phyloP scores from a whole-genome alignment of 2,888 invertebrate genomes.

The Cryptocephalus moraei region DNA sequence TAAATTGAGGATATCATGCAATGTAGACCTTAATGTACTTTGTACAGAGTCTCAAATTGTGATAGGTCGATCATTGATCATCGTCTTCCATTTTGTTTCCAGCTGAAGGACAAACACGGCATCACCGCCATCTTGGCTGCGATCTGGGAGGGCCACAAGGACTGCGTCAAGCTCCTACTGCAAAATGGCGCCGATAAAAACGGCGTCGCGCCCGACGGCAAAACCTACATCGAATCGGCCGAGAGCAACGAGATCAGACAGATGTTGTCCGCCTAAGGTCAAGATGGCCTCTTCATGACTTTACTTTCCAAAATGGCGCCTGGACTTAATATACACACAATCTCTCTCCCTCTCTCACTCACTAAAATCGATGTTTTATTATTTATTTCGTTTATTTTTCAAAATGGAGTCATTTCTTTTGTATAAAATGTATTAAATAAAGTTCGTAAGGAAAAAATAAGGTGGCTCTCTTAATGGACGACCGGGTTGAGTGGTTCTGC shows the following conservation, averaged over 20 bases:
- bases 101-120: constrained; percentile 91
- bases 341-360: no score
- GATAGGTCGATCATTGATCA: neutral
- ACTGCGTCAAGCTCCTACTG: constrained; percentile 79
- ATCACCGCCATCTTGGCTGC: constrained; percentile 90
- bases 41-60: no score
- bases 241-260: constrained; percentile 86
- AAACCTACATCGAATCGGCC: constrained; percentile 76
- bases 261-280: constrained; percentile 39
- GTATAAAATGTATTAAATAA: no score
- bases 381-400: no score
- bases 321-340: no score
- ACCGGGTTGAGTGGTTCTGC: constrained; percentile 78
- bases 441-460: no score
- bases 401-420: no score
- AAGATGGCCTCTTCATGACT: no score
- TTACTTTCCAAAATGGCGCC: no score
- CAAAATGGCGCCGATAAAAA: constrained; percentile 76
- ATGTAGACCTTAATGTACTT: no score
- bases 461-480: constrained; percentile 49
- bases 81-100: constrained; percentile 18
- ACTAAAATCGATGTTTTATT: no score
- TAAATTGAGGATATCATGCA: no score
- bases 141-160: constrained; percentile 93
- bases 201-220: constrained; percentile 81